phyloP scores from a whole-genome alignment of 1,140 invertebrate species.

The Cydia amplana region DNA sequence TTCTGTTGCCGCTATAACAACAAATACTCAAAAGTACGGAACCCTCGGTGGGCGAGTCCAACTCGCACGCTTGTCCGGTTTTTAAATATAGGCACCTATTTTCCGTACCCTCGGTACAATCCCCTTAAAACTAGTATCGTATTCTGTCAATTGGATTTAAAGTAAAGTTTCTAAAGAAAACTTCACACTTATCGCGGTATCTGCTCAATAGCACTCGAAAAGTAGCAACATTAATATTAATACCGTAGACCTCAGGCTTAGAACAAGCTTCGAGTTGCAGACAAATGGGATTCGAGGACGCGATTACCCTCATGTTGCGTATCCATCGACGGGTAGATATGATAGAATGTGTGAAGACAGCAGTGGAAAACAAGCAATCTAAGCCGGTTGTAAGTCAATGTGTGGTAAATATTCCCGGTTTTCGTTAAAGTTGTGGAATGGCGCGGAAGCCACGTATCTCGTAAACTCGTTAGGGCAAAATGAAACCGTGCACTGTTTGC shows the following conservation, averaged over 20 bases:
- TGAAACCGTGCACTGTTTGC: slow-evolving; percentile 44
- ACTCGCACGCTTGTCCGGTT: no score
- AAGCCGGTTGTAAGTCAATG: neutral
- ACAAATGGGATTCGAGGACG: slow-evolving; percentile 1
- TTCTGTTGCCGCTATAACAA: no score
- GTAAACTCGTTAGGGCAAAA: slow-evolving; percentile 49
- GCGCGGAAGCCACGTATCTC: slow-evolving; percentile 36
- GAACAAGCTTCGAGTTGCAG: slow-evolving; percentile 20
- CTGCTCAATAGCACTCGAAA: slow-evolving; percentile 33
- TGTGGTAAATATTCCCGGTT: slow-evolving; percentile 25
- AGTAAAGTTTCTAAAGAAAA: slow-evolving; percentile 31
- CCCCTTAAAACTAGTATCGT: slow-evolving; percentile 11
- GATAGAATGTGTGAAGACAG: neutral
- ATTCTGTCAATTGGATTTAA: slow-evolving; percentile 20
- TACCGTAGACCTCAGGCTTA: slow-evolving; percentile 28
- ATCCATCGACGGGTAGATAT: neutral
- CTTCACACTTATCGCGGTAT: slow-evolving; percentile 30
- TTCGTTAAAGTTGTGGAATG: slow-evolving; percentile 29
- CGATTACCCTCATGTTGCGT: neutral
- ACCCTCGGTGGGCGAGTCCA: no score
- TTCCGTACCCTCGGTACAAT: slow-evolving; percentile 37
- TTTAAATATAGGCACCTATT: neutral
- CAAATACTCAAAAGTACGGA: no score
- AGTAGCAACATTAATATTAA: slow-evolving; percentile 38
- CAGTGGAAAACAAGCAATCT: neutral